phyloP scores from a whole-genome alignment of 2,113 vertebrate species.

The Embiotoca jacksoni region DNA sequence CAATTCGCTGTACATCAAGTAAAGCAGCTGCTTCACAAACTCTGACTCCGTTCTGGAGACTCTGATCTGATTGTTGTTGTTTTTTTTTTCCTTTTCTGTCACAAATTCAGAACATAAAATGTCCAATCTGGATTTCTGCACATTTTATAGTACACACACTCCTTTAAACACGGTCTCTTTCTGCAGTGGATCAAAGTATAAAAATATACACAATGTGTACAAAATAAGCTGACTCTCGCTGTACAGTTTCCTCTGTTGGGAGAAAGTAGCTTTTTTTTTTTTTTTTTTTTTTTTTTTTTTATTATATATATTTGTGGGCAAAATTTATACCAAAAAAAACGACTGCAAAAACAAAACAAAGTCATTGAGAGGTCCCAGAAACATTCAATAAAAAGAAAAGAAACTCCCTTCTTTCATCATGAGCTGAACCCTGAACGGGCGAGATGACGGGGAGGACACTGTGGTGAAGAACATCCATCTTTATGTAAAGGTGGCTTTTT shows the following conservation, averaged over 20 bases:
- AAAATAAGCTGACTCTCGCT: conserved; percentile 72
- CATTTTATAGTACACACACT: conserved; percentile 20
- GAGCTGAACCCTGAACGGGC: conserved; percentile 15
- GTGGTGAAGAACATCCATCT: conserved; percentile 66
- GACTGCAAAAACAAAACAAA: background rate
- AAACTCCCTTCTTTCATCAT: conserved; percentile 5
- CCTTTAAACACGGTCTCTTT: conserved; percentile 11
- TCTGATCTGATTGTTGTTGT: background rate
- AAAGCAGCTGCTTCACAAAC: conserved; percentile 19
- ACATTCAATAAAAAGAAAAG: conserved; percentile 48
- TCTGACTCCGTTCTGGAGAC: background rate
- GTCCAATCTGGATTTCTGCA: conserved; percentile 24
- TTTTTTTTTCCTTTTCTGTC: background rate
- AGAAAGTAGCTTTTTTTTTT: background rate
- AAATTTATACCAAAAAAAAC: background rate
- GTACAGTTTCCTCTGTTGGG: conserved; percentile 59
- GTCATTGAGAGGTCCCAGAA: conserved; percentile 19
- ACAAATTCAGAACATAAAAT: background rate
- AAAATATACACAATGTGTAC: conserved; percentile 80
- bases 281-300: conserved; percentile 3
- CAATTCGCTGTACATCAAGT: background rate
- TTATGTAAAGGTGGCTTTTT: conserved; percentile 39
- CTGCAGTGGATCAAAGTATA: conserved; percentile 66
- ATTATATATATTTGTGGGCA: background rate
- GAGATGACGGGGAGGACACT: conserved; percentile 12